Percentiles rank a stretch among this genome's conserved stretches.
phyloP scores from a whole-genome alignment of 2,888 invertebrate species.

The Synergus laeviventris region DNA sequence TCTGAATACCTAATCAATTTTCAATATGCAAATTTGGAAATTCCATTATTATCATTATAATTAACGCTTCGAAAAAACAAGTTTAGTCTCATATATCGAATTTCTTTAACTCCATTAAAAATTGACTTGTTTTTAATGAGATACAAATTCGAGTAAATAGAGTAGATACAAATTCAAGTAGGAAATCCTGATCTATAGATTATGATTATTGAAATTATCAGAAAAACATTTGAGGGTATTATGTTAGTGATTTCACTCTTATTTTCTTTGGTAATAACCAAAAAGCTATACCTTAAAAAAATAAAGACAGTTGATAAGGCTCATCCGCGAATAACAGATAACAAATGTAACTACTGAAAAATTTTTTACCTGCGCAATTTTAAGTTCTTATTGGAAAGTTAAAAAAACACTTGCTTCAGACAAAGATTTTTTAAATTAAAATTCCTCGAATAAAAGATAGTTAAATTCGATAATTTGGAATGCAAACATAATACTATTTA shows the following conservation, averaged over 20 bases:
- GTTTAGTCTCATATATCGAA: background rate
- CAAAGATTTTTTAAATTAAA: background rate
- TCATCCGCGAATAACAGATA: background rate
- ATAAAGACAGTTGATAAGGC: background rate
- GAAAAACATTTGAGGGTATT: background rate
- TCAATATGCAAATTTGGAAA: background rate
- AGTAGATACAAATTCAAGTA: background rate
- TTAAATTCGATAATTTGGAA: background rate
- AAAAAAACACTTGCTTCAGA: background rate
- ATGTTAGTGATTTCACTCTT: background rate
- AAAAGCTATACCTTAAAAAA: background rate
- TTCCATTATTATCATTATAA: background rate
- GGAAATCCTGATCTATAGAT: background rate
- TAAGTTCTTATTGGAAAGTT: background rate
- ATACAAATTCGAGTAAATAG: background rate
- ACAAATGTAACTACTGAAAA: background rate
- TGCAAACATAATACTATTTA: background rate
- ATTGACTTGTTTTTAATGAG: slow-evolving; percentile 23
- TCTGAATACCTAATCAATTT: background rate
- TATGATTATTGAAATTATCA: background rate
- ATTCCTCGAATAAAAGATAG: background rate
- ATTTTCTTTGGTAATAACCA: background rate
- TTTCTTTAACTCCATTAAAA: slow-evolving; percentile 20
- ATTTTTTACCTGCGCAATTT: background rate
- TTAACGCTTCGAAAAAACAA: slow-evolving; percentile 5